Conservation (phyloP, 2,888 invertebrate species). For the Diaphora mendica region DNA sequence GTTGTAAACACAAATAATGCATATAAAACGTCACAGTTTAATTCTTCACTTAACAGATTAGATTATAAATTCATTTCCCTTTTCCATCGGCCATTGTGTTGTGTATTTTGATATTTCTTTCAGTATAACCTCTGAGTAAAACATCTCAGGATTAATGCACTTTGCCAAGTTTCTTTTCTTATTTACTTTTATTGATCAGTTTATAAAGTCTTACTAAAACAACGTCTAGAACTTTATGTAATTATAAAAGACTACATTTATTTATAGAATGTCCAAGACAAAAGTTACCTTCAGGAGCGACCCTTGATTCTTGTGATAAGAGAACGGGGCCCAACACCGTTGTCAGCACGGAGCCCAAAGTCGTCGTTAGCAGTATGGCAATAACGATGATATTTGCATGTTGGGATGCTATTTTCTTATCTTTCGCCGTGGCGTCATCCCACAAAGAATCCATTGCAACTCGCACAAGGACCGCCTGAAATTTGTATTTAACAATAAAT, state of each 20-base stretch:
- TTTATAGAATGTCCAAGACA: slow-evolving; percentile 28
- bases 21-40: background rate
- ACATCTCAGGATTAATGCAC: background rate
- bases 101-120: background rate
- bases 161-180: background rate
- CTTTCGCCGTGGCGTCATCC: slow-evolving; percentile 67
- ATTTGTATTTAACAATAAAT: slow-evolving; percentile 29
- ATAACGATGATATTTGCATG: slow-evolving; percentile 83
- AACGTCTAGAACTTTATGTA: slow-evolving; percentile 16
- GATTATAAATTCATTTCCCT: background rate
- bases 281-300: slow-evolving; percentile 73
- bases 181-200: background rate
- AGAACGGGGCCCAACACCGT: slow-evolving; percentile 77
- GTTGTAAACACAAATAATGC: background rate
- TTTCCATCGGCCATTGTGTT: background rate
- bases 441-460: slow-evolving; percentile 78
- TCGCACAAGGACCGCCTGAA: slow-evolving; percentile 81
- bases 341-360: slow-evolving; percentile 76
- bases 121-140: background rate
- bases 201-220: background rate
- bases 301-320: slow-evolving; percentile 72
- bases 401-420: slow-evolving; percentile 71
- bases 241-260: slow-evolving; percentile 24
- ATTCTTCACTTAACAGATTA: background rate
- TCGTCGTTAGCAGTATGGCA: slow-evolving; percentile 76